Evolutionary conservation across 2,113 vertebrate genomes (phyloP).

Genomic region (Falcunculus frontatus): DNA sequence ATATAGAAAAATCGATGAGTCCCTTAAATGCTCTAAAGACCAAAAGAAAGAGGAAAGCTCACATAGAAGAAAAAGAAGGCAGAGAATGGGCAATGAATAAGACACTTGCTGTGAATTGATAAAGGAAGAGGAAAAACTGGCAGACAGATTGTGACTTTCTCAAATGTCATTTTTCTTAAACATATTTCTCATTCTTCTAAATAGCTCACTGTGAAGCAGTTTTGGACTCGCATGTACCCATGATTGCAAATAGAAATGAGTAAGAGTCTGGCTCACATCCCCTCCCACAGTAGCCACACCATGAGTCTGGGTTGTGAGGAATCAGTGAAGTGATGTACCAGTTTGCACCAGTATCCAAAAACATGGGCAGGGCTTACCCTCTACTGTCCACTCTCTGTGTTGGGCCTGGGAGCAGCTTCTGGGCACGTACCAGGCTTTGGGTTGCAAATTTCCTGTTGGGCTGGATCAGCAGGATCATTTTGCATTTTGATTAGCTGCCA

Average conservation of each 20-base stretch:
- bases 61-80: neutral
- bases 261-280: conserved; percentile 47
- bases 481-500: neutral
- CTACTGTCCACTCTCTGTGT: accelerated
- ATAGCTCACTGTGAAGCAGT: neutral
- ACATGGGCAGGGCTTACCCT: neutral
- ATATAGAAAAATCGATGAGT: conserved; percentile 2
- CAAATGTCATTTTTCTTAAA: conserved; percentile 40
- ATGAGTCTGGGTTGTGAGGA: neutral
- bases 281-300: neutral
- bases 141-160: conserved; percentile 64
- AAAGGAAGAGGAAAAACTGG: conserved; percentile 34
- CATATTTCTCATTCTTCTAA: conserved; percentile 24
- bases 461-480: neutral
- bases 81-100: neutral
- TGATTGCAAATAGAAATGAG: conserved; percentile 42
- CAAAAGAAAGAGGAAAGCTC: neutral
- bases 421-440: accelerated
- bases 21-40: neutral
- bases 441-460: neutral
- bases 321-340: neutral
- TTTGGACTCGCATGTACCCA: neutral
- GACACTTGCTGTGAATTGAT: conserved; percentile 11
- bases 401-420: neutral
- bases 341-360: neutral